Evolutionary conservation across 2,888 invertebrate genomes (phyloP), one percentile per base, ranked within the genome.

Genomic region (Boloria euphrosyne): DNA sequence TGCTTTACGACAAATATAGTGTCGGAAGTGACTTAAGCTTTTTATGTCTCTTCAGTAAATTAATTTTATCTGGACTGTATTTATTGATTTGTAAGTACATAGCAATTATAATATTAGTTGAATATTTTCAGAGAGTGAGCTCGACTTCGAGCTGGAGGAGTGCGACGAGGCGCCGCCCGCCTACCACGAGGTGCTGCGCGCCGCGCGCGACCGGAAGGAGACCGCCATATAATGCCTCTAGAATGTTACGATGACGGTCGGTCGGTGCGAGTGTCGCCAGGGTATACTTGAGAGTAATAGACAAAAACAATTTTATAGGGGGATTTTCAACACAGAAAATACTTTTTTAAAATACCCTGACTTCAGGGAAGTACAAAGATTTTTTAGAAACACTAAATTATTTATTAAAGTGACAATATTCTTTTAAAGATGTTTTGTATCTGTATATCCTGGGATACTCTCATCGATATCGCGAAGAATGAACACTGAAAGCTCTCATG

Each of bases 141-240:
- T 90, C 62, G 90, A 90, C 69, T 75, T 86, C 66, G 89, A 89
- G 46, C 67, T 87, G 68, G 87, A 87, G 43, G 79, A 75, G 22
- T 72, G 76, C 68, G 87, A 87, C 70, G 60, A 75, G 75, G 50
- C 78, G 0, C 87, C 87, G 6, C 90, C 89, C 0, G 72, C 84
- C 4, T 89, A 88, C 79, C 77, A 85, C 64, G 84, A 86, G 72
- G 75, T 86, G 46, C 79, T 79, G 31, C 78, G 77, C 66, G 68
- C 74, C 14, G 66, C 74, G 16, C 68, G 76, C 0, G 79, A 80
- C 16, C 75, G 76, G 68, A 87, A 84, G 71, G 90, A 89, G 71
- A 90, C 90, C 0, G 90, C 90, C 3, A 89, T 90, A 71, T 89
- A 81, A 52, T 14, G 44, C 3, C 18, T 14, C 2, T 22, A 18